Percentiles rank a stretch among this genome's conserved stretches.
Conservation (phyloP, 53 echinoderm and acorn worm genomes). For the Henricia sp. region DNA sequence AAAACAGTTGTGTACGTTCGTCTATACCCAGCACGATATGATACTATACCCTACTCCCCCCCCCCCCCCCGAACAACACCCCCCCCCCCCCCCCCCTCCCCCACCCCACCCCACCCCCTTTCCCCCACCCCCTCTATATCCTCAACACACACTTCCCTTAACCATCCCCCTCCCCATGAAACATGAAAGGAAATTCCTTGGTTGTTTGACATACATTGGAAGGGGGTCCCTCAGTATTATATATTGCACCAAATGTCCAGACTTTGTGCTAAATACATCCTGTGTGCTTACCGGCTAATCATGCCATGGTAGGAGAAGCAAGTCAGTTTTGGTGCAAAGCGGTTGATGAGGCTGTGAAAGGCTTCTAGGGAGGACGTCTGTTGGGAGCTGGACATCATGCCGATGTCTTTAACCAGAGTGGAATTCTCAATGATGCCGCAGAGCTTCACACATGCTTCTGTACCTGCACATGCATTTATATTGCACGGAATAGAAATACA, state of each 20-base stretch:
- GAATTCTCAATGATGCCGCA: slow-evolving; percentile 24
- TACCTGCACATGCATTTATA: too few relatives aligned
- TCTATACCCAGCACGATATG: too few relatives aligned
- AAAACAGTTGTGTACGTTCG: too few relatives aligned
- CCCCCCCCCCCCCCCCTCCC: too few relatives aligned
- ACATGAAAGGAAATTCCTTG: not conserved
- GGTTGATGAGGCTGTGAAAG: slow-evolving; percentile 37
- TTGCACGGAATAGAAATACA: too few relatives aligned
- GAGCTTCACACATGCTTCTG: slow-evolving; percentile 55
- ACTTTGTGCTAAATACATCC: not conserved
- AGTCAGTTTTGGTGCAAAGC: slow-evolving; percentile 27
- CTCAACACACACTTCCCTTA: too few relatives aligned
- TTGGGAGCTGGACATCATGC: slow-evolving; percentile 46
- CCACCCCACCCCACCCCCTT: too few relatives aligned
- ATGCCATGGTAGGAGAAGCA: slow-evolving; percentile 8
- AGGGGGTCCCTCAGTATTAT: not conserved
- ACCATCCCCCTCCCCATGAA: too few relatives aligned
- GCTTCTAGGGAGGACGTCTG: slow-evolving; percentile 68
- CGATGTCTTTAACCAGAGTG: slow-evolving; percentile 58
- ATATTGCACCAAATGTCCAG: not conserved
- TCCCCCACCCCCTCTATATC: too few relatives aligned
- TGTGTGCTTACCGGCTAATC: slow-evolving; percentile 7
- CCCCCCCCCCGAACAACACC: too few relatives aligned
- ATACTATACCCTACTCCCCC: too few relatives aligned
- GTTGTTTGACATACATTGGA: not conserved